phyloP scores from a whole-genome alignment of 30 jellyfish, hydroid and myxozoan genomes.

The Aurelia aurita region DNA sequence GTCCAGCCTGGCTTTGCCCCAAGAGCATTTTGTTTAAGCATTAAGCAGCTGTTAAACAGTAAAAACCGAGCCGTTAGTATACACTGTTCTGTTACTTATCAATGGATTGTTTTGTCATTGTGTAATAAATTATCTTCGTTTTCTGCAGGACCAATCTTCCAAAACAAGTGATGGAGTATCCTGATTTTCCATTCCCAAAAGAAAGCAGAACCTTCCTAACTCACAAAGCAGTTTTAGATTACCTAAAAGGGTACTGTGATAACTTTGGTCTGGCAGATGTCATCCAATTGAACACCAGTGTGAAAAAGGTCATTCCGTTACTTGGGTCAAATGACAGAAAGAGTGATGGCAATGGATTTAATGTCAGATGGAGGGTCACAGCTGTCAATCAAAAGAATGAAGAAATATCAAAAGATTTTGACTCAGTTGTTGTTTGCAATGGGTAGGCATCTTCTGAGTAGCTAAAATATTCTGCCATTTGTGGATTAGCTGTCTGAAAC shows the following conservation, averaged over 20 bases:
- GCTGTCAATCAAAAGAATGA: conserved; percentile 1
- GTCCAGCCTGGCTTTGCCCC: too few species aligned
- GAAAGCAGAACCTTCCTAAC: conserved; percentile 52
- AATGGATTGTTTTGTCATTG: too few species aligned
- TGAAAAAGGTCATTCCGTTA: conserved; percentile 49
- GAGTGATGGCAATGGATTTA: neutral
- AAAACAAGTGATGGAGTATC: conserved; percentile 84
- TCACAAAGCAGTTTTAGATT: conserved; percentile 61
- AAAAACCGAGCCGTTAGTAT: too few species aligned
- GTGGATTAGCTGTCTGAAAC: too few species aligned
- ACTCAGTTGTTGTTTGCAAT: conserved; percentile 82
- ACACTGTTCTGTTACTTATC: too few species aligned
- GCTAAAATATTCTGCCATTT: too few species aligned
- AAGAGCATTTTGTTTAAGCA: too few species aligned
- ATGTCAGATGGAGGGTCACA: conserved; percentile 38
- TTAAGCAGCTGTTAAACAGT: too few species aligned
- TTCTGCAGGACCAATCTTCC: conserved; percentile 80
- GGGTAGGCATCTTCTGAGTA: conserved; percentile 62
- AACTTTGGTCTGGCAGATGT: conserved; percentile 29
- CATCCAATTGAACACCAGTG: conserved; percentile 49
- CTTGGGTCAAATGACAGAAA: neutral
- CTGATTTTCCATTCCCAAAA: conserved; percentile 83
- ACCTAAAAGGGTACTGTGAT: conserved; percentile 55
- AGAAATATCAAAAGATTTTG: conserved; percentile 34
- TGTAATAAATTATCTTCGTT: neutral